These are phyloP conservation scores for Oscheius onirici DNA, from an alignment of 2,888 invertebrate genomes.

Conservation along the genomic window DNA sequence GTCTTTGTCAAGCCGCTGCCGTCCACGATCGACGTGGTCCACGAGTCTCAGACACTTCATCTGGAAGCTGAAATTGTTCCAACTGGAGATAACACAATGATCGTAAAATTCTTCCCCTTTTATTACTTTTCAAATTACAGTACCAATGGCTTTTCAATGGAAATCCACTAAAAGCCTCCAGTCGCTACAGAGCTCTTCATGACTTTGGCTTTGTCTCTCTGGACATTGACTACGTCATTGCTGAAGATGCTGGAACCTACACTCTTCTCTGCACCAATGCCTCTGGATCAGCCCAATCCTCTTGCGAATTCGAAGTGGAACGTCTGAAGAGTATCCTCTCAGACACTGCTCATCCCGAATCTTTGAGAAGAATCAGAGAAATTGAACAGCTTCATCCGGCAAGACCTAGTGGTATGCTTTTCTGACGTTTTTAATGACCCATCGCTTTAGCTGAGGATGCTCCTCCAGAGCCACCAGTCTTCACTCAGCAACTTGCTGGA, in stretches of 20 bases:
- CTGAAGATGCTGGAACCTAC: conserved; percentile 88
- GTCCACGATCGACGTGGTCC: conserved; percentile 81
- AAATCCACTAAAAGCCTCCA: conserved; percentile 80
- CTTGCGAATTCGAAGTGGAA: conserved; percentile 81
- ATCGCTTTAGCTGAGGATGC: conserved; percentile 63
- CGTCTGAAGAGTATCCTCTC: conserved; percentile 74
- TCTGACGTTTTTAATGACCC: background rate
- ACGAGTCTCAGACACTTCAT: conserved; percentile 88
- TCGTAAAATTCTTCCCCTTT: conserved; percentile 31
- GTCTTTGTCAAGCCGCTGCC: conserved; percentile 85
- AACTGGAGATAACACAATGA: conserved; percentile 59
- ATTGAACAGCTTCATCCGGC: conserved; percentile 68
- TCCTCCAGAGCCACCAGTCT: conserved; percentile 77
- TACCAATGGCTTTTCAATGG: conserved; percentile 98
- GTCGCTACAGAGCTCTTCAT: conserved; percentile 92
- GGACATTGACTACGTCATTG: conserved; percentile 93
- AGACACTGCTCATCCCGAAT: conserved; percentile 91
- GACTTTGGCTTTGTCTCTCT: conserved; percentile 97
- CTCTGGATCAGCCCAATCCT: conserved; percentile 83
- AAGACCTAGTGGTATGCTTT: conserved; percentile 40
- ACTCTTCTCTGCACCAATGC: conserved; percentile 64
- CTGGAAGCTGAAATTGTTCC: conserved; percentile 83
- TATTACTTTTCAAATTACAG: conserved; percentile 62
- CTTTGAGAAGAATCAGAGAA: conserved; percentile 81
- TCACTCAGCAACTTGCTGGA: conserved; percentile 88